Conservation (phyloP, 2,888 invertebrate species). For the Microctonus aethiopoides region DNA sequence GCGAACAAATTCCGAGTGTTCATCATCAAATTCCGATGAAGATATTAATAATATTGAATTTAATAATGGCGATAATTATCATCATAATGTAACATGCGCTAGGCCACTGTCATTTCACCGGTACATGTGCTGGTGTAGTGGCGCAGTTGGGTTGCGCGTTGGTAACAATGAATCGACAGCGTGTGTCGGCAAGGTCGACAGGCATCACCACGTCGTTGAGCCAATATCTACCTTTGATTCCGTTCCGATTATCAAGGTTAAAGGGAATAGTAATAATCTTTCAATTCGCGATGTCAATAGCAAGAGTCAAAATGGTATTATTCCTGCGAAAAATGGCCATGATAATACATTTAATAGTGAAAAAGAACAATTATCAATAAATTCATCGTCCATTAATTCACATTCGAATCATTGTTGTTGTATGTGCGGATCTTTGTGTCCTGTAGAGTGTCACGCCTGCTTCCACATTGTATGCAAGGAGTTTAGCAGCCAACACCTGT, state of each 20-base stretch:
- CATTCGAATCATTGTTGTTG: slow-evolving; percentile 69
- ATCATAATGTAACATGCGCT: slow-evolving; percentile 52
- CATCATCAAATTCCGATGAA: slow-evolving; percentile 14
- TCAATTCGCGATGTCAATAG: slow-evolving; percentile 36
- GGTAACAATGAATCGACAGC: slow-evolving; percentile 14
- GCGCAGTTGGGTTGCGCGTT: slow-evolving; percentile 1
- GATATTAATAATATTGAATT: slow-evolving; percentile 23
- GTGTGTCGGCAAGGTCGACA: slow-evolving; percentile 16
- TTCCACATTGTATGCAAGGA: slow-evolving; percentile 72
- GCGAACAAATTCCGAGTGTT: slow-evolving; percentile 18
- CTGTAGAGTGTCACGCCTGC: slow-evolving; percentile 75
- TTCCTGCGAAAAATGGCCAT: slow-evolving; percentile 27
- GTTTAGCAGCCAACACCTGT: slow-evolving; percentile 61
- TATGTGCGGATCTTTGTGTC: slow-evolving; percentile 73
- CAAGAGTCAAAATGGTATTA: slow-evolving; percentile 36
- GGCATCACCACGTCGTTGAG: slow-evolving; percentile 3
- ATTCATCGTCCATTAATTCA: slow-evolving; percentile 18
- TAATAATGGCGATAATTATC: slow-evolving; percentile 18
- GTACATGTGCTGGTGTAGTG: slow-evolving; percentile 61
- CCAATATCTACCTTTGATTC: slow-evolving; percentile 22
- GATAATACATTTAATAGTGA: slow-evolving; percentile 24
- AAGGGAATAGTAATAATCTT: slow-evolving; percentile 36
- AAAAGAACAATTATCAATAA: background rate
- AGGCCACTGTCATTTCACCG: slow-evolving; percentile 62
- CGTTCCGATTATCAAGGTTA: slow-evolving; percentile 33